Percentiles rank a stretch among this genome's conserved stretches.
phyloP scores from a whole-genome alignment of 1,140 invertebrate genomes.

The Neodiprion pinetum region DNA sequence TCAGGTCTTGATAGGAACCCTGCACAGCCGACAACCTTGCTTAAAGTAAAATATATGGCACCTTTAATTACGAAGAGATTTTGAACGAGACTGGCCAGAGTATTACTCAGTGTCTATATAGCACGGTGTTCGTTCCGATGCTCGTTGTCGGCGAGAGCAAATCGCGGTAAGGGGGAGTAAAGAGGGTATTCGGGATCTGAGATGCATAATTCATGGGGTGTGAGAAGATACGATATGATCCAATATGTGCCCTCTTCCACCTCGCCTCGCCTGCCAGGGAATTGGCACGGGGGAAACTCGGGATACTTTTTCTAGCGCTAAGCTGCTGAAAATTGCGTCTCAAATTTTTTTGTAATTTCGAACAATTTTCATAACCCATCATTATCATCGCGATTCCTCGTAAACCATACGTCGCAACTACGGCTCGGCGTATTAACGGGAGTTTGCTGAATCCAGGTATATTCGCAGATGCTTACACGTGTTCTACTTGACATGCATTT shows the following conservation, averaged over 20 bases:
- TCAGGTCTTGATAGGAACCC: slow-evolving; percentile 19
- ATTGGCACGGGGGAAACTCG: not conserved
- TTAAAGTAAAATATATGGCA: slow-evolving; percentile 58
- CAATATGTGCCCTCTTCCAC: slow-evolving; percentile 55
- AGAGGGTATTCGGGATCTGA: slow-evolving; percentile 38
- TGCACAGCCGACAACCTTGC: slow-evolving; percentile 38
- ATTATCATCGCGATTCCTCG: no score
- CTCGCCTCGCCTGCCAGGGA: not conserved
- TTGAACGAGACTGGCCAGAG: slow-evolving; percentile 30
- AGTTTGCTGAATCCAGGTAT: no score
- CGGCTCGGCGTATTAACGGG: no score
- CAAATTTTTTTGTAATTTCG: slow-evolving; percentile 59
- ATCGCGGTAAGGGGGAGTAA: slow-evolving; percentile 29
- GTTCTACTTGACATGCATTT: no score
- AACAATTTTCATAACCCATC: not conserved
- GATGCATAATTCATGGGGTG: slow-evolving; percentile 61
- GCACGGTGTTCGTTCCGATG: not conserved
- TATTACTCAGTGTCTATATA: not conserved
- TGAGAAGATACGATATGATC: slow-evolving; percentile 63
- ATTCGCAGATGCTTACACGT: not conserved
- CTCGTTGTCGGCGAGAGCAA: slow-evolving; percentile 23
- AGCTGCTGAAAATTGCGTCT: slow-evolving; percentile 60
- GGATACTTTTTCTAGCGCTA: slow-evolving; percentile 38
- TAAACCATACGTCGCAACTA: no score
- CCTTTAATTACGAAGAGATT: slow-evolving; percentile 55